phyloP scores from a whole-genome alignment of 1,140 invertebrate genomes.

The Araneus ventricosus region DNA sequence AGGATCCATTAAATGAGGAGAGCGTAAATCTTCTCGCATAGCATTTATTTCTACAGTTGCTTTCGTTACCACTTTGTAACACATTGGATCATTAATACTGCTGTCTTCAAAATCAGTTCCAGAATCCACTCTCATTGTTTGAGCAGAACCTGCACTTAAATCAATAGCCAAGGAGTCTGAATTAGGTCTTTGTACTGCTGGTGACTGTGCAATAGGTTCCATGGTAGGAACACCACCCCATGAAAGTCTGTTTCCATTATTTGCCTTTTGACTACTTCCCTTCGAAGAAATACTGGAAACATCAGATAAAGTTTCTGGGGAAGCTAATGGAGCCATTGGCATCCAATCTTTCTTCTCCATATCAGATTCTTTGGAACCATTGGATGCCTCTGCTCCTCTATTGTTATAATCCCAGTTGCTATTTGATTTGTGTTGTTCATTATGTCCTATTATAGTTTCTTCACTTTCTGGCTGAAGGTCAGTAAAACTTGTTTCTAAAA shows the following conservation, averaged over 20 bases:
- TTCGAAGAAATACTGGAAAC: slow-evolving; percentile 83
- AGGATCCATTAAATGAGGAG: slow-evolving; percentile 57
- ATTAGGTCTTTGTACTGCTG: slow-evolving; percentile 71
- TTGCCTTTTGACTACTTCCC: slow-evolving; percentile 68
- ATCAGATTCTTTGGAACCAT: slow-evolving; percentile 32
- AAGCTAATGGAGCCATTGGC: slow-evolving; percentile 88
- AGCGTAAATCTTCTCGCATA: slow-evolving; percentile 29
- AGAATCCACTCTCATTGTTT: slow-evolving; percentile 49
- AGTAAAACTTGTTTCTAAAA: slow-evolving; percentile 89
- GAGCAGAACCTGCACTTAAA: neutral
- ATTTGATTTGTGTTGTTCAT: neutral
- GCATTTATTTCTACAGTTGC: slow-evolving; percentile 71
- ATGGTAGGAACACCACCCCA: slow-evolving; percentile 72
- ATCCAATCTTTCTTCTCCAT: slow-evolving; percentile 83
- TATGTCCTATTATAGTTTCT: slow-evolving; percentile 68
- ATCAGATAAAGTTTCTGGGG: slow-evolving; percentile 91
- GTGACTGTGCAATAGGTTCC: slow-evolving; percentile 75
- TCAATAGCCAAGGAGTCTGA: slow-evolving; percentile 52
- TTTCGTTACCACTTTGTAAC: slow-evolving; percentile 75
- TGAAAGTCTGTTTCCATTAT: slow-evolving; percentile 73
- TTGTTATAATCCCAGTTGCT: slow-evolving; percentile 77
- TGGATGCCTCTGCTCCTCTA: slow-evolving; percentile 56
- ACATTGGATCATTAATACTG: slow-evolving; percentile 39
- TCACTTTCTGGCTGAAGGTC: slow-evolving; percentile 80
- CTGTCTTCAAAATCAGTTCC: slow-evolving; percentile 55